Conservation (phyloP, 1,140 invertebrate genomes). For the Polyergus mexicanus region DNA sequence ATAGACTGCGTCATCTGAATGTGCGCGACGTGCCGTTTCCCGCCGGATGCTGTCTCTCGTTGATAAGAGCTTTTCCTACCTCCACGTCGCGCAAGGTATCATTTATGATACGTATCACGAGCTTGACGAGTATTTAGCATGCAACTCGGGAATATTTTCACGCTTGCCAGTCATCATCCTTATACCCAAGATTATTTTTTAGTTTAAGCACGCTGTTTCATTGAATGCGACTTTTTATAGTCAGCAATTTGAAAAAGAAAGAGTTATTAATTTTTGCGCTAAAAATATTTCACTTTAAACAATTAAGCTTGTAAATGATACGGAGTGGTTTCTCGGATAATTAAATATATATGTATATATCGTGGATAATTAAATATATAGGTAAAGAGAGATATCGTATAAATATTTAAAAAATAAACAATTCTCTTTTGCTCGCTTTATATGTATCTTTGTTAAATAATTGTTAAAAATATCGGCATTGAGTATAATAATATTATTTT, state of each 20-base stretch:
- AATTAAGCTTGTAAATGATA: background rate
- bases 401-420: background rate
- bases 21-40: constrained; percentile 37
- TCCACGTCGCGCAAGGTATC: constrained; percentile 10
- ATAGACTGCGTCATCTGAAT: constrained; percentile 56
- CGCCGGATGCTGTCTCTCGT: constrained; percentile 38
- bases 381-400: background rate
- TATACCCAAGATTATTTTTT: background rate
- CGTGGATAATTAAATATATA: background rate
- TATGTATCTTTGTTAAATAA: constrained; percentile 7
- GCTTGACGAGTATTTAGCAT: constrained; percentile 47
- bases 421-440: background rate
- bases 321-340: background rate
- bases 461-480: background rate
- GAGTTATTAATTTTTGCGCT: background rate
- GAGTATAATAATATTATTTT: background rate
- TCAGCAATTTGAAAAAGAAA: background rate
- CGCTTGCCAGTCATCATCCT: background rate
- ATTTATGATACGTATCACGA: constrained; percentile 37
- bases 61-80: constrained; percentile 45
- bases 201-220: constrained; percentile 3
- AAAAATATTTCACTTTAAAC: background rate
- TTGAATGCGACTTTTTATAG: background rate
- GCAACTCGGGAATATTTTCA: constrained; percentile 26
- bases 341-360: background rate